Base-by-base conservation (phyloP, 2,113 vertebrate species). In the Oxygymnocypris stewartii region DNA sequence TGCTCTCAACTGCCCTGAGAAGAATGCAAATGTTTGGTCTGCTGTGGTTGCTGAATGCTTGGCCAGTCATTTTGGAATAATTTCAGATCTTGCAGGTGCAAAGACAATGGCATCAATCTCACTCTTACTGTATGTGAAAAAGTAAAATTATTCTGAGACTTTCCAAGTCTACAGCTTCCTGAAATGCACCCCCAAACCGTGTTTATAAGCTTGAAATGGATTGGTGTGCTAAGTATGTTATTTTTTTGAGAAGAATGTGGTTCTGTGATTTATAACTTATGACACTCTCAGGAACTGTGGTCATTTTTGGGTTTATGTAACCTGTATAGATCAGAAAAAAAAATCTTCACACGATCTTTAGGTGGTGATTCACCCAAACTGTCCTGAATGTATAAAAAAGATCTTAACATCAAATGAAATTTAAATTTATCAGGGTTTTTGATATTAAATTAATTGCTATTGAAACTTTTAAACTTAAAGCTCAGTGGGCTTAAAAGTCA, bases 1-100 rank as follows among this genome's bases (percentile, higher is more conserved):
- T 73, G 51, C 20, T 71, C 80, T 65, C 67, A 76, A 25, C 23
- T 47, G 61, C 84, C 73, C 44, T 80, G 89, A n/a, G 54, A 87
- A 90, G 93, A 94, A 94, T 95, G 84, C 75, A 92, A 92, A 93
- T 92, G 92, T 85, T 88, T 89, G 57, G 86, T 79, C 85, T 80
- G 88, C 85, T 88, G 84, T 82, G 88, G 88, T 85, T 86, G 44
- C 78, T 91, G 82, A 91, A 85, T 86, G 40, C 63, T 71, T 84
- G 80, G 57, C 82, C 71, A 75, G 86, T 77, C 82, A 85, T 84
- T 88, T 78, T 93, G 93, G 91, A 93, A 90, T 82, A 89, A 79
- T 85, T 93, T 93, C 92, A 94, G 90, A 49, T 91, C 79, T 87
- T 89, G 92, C 93, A 94, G 93, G 93, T 94, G 93, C 89, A 91